Evolutionary conservation across 1,140 invertebrate genomes (phyloP), one percentile per base, ranked within the genome.

Genomic region (Drosophila tani): DNA sequence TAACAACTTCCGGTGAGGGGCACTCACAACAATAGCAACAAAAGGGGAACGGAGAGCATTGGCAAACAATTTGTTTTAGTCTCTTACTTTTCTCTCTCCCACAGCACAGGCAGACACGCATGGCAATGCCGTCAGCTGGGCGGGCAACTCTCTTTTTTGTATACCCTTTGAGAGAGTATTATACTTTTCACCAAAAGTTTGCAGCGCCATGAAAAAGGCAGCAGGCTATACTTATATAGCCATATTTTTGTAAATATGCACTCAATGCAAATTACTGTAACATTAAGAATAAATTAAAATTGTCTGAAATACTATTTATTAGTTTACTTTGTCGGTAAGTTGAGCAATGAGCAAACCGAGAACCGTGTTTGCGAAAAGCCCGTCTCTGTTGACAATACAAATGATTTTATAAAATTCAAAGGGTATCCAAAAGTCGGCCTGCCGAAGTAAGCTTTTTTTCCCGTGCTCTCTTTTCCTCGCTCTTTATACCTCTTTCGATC

Each of bases 1-100:
- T 81, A 87, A 83, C 71, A 65, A 64, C 83, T 87, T 87, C 83
- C 83, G 83, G 80, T 88, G 69, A 45, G 47, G 19, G 8, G 7
- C 19, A 11, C 4, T 2, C 6, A 35, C 29, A 46, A 74, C 41
- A 59, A 75, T 15, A 79, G 55, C 12, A 68, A 55, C 38, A 74
- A 27, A 14, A 17, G 15, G 17, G 27, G 2, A 19, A 19, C 2
- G 14, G 3, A 65, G 19, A 19, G 38, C 17, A 57, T 21, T 32
- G 51, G 12, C 32, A 38, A 21, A 55, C 29, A 2, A 21, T 19
- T 32, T 32, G 0, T 5, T 19, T 1, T 14, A 8, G 29, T 29
- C 29, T 27, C 65, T 51, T 11, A n/a, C 9, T 40, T 46, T 12
- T n/a, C 19, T 71, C 55, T 51, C 41, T 49, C 24, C 56, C 49